Conservation (phyloP, 2,113 vertebrate species). For the Silurus meridionalis region DNA sequence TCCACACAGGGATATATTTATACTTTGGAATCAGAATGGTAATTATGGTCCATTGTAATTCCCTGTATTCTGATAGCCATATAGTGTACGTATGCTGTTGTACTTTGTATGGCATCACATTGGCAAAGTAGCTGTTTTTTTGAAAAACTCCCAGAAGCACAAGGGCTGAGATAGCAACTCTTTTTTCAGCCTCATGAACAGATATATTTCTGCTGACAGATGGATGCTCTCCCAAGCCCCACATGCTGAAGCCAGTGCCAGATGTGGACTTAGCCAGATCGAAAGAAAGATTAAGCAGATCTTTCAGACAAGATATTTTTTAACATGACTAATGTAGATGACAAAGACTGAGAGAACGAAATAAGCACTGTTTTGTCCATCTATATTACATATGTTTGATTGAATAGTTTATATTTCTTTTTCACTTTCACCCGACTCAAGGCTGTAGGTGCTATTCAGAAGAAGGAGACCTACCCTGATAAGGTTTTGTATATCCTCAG, state of each 20-base stretch:
- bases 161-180: conserved; percentile 62
- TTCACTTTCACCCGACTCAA: conserved; percentile 39
- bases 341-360: neutral
- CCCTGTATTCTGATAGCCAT: neutral
- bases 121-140: neutral
- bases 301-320: conserved; percentile 6
- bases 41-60: neutral
- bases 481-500: conserved; percentile 77
- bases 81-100: neutral
- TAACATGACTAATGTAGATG: neutral
- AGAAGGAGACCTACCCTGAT: conserved; percentile 57
- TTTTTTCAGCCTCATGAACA: conserved; percentile 60
- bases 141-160: neutral
- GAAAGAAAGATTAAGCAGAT: conserved; percentile 35
- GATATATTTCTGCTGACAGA: conserved; percentile 64
- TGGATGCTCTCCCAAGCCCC: conserved; percentile 7
- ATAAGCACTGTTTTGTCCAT: neutral
- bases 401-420: conserved; percentile 1
- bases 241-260: neutral
- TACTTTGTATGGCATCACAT: neutral
- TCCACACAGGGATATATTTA: neutral
- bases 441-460: conserved; percentile 64
- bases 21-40: neutral
- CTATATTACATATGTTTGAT: neutral
- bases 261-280: conserved; percentile 47